A percentile compares a stretch with the other conserved stretches of the same genome.
phyloP scores from a whole-genome alignment of 2,113 vertebrate genomes.

The Ictidomys tridecemlineatus region DNA sequence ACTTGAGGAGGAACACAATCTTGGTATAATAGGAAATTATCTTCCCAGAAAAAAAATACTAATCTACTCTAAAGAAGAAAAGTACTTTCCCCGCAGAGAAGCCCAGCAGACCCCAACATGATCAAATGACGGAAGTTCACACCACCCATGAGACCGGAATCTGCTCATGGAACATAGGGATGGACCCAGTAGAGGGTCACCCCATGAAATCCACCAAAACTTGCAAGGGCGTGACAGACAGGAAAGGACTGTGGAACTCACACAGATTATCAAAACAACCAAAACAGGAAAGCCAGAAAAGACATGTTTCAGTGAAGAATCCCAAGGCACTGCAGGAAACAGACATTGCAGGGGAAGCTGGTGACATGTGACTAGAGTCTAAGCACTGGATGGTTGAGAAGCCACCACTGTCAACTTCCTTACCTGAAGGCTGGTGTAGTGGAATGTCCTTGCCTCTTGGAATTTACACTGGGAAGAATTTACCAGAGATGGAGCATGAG shows the following conservation, averaged over 20 bases:
- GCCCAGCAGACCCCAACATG: not conserved
- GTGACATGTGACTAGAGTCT: not conserved
- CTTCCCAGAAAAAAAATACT: no score
- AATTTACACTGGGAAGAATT: not conserved
- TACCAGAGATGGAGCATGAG: not conserved
- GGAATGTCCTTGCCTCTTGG: not conserved
- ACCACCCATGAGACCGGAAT: not conserved
- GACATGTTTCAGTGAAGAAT: not conserved
- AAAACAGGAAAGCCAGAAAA: not conserved
- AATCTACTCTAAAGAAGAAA: not conserved
- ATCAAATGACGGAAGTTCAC: not conserved
- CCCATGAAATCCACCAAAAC: not conserved
- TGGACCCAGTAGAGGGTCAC: not conserved
- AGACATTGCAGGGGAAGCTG: not conserved
- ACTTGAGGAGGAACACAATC: no score
- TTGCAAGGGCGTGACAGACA: not conserved
- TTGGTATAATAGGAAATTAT: no score
- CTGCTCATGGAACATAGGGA: not conserved
- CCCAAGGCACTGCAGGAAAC: not conserved
- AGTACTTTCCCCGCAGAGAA: not conserved
- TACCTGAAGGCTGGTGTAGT: no score
- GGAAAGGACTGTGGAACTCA: not conserved
- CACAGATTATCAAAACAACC: not conserved
- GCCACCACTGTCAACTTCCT: not conserved
- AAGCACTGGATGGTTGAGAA: no score